Conservation (phyloP, 1,140 invertebrate genomes). For the Sitophilus oryzae region DNA sequence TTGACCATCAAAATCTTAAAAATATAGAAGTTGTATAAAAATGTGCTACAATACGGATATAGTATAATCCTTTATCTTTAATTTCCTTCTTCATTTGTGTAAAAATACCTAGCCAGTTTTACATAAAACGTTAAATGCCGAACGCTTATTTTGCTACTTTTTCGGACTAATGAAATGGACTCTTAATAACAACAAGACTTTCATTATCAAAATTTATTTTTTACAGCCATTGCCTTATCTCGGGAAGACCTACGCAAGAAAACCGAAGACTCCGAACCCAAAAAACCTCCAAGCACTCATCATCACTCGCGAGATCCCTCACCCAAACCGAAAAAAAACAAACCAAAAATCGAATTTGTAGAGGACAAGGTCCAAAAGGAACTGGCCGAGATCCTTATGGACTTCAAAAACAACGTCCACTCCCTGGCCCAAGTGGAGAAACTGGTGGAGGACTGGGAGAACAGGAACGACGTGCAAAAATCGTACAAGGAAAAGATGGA, state of each 20-base stretch:
- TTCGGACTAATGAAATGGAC: no score
- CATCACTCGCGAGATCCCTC: not conserved
- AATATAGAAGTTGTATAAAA: no score
- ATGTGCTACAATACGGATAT: no score
- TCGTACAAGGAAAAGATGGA: slow-evolving; percentile 79
- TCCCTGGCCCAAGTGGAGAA: slow-evolving; percentile 78
- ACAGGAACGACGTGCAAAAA: slow-evolving; percentile 77
- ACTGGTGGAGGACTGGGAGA: slow-evolving; percentile 77
- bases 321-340: slow-evolving; percentile 1
- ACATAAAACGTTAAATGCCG: no score
- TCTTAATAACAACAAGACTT: no score
- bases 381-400: slow-evolving; percentile 78
- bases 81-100: no score
- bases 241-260: not conserved
- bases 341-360: slow-evolving; percentile 11
- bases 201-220: no score
- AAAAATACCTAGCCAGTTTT: no score
- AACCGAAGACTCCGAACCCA: slow-evolving; percentile 3
- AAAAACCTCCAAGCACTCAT: slow-evolving; percentile 3
- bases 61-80: no score
- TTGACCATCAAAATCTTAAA: no score
- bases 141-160: no score
- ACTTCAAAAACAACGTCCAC: slow-evolving; percentile 84
- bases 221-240: not conserved
- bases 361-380: slow-evolving; percentile 62